Conservation (phyloP, 2,113 vertebrate species). For the Dasyurus viverrinus region DNA sequence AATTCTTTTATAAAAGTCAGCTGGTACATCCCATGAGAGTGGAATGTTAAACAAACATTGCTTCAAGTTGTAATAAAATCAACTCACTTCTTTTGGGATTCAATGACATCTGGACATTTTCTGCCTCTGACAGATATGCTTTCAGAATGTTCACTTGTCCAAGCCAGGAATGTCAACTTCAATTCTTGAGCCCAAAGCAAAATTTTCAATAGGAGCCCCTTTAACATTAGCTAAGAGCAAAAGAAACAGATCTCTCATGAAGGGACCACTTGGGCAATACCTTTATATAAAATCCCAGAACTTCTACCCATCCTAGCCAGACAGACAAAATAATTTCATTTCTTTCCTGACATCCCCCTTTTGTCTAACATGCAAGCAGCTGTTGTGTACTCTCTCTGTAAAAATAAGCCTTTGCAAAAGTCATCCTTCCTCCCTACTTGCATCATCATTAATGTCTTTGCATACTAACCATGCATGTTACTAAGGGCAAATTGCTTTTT, state of each 20-base stretch:
- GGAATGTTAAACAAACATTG: background rate
- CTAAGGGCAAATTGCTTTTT: background rate
- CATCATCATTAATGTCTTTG: background rate
- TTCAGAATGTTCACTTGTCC: background rate
- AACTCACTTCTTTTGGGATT: background rate
- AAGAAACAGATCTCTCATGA: background rate
- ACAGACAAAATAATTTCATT: background rate
- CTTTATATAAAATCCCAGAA: background rate
- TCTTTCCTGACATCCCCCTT: background rate
- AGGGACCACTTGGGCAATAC: background rate
- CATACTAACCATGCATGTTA: background rate
- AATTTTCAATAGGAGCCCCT: background rate
- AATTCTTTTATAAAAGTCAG: background rate
- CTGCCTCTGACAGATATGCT: background rate
- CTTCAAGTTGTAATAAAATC: background rate
- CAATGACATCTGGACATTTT: background rate
- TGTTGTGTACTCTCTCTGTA: background rate
- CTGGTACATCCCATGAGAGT: background rate
- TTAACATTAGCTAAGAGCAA: background rate
- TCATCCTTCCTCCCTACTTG: background rate
- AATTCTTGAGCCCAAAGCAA: background rate
- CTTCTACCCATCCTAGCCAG: background rate
- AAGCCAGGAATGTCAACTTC: background rate
- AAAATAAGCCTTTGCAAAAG: background rate
- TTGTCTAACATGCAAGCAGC: background rate